These are phyloP conservation scores for Nymphalis urticae DNA, from an alignment of 2,888 invertebrate genomes.

Conservation along the genomic window DNA sequence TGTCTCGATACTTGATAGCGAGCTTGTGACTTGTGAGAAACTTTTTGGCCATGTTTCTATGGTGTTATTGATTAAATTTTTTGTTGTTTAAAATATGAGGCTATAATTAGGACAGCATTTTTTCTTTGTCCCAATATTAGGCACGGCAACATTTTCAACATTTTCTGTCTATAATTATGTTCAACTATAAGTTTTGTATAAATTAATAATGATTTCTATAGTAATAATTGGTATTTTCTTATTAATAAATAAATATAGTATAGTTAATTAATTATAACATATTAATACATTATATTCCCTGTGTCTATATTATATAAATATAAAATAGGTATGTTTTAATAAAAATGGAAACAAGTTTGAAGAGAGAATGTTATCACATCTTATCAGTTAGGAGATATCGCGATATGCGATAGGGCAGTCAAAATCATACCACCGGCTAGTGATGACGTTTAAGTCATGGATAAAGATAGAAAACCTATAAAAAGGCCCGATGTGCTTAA, in stretches of 20 bases:
- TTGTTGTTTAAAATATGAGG: constrained; percentile 9
- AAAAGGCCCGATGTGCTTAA: constrained; percentile 65
- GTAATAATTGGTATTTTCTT: too few species aligned
- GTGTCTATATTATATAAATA: background rate
- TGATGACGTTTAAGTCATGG: constrained; percentile 69
- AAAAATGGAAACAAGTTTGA: constrained; percentile 40
- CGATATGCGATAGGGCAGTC: constrained; percentile 60
- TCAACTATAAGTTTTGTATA: background rate
- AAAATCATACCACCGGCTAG: constrained; percentile 56
- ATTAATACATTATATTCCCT: background rate
- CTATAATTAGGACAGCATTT: background rate
- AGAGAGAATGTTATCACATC: constrained; percentile 54
- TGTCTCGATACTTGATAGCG: background rate
- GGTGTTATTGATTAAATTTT: constrained; percentile 39
- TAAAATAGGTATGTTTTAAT: constrained; percentile 27
- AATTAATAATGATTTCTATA: too few species aligned
- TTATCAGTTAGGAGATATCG: constrained; percentile 66
- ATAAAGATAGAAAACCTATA: constrained; percentile 61
- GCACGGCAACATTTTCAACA: background rate
- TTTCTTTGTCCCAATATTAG: background rate
- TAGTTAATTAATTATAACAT: background rate
- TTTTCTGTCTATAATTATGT: background rate
- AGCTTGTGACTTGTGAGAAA: background rate
- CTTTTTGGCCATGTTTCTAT: constrained; percentile 29
- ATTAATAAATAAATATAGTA: too few species aligned